phyloP scores from a whole-genome alignment of 2,113 vertebrate genomes.

The Calonectris borealis region DNA sequence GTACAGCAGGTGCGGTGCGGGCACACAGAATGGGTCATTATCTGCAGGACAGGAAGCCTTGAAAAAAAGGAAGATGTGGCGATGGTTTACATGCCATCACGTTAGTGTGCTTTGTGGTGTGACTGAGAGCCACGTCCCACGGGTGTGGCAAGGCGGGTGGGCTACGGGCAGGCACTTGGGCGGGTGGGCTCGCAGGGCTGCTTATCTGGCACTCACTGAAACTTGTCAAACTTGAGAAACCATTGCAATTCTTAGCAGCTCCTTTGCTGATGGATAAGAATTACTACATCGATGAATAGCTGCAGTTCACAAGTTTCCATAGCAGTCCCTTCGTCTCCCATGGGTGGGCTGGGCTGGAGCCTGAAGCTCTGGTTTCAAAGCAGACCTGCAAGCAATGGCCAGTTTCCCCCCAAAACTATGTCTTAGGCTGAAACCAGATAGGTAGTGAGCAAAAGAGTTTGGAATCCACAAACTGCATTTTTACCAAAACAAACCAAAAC shows the following conservation, averaged over 20 bases:
- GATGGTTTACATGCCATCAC: background rate
- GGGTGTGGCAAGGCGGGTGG: too few relatives aligned
- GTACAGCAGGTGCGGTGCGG: rapidly evolving
- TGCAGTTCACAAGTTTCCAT: background rate
- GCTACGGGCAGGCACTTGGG: rapidly evolving
- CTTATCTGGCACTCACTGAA: background rate
- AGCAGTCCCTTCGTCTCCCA: background rate
- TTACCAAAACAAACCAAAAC: background rate
- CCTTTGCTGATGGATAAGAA: background rate
- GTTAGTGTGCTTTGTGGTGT: background rate
- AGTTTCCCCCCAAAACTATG: background rate
- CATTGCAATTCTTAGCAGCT: background rate
- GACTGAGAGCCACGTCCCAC: rapidly evolving
- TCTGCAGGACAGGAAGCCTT: background rate
- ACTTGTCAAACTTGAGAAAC: background rate
- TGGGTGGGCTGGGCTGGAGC: background rate
- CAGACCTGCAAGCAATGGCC: background rate
- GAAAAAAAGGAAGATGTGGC: background rate
- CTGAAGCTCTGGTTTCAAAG: background rate
- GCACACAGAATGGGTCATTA: too few relatives aligned
- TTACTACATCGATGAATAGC: background rate
- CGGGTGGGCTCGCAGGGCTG: rapidly evolving
- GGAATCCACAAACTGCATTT: background rate
- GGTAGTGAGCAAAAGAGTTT: background rate
- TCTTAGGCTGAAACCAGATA: background rate